Evolutionary conservation across 2,888 invertebrate species (phyloP).

Genomic region (Drosophila siamana): DNA sequence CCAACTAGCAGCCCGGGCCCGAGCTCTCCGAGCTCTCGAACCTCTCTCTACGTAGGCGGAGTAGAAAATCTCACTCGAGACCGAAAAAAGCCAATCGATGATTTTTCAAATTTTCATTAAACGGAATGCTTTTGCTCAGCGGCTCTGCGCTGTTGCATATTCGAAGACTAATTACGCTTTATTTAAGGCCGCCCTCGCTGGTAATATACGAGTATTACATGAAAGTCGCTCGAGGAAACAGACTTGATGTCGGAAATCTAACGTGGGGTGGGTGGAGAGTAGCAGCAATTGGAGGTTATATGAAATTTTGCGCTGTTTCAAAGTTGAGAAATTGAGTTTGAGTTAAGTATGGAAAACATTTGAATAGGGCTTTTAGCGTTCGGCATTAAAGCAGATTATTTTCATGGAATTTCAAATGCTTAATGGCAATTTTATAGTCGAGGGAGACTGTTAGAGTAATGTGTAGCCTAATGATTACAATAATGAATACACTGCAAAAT

Average conservation of each 20-base stretch:
- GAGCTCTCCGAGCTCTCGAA: background rate
- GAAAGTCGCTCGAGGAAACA: background rate
- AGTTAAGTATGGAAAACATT: conserved; percentile 4
- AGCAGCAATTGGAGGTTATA: background rate
- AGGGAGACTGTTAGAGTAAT: background rate
- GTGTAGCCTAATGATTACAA: background rate
- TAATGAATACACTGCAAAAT: background rate
- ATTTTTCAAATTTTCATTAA: conserved; percentile 62
- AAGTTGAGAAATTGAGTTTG: conserved; percentile 10
- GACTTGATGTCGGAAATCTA: background rate
- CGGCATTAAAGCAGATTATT: background rate
- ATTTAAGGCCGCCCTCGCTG: conserved; percentile 47
- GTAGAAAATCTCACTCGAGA: conserved; percentile 1
- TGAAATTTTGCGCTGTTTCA: background rate
- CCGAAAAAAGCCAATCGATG: conserved; percentile 52
- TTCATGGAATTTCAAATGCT: conserved; percentile 6
- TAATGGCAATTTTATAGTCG: background rate
- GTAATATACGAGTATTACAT: background rate
- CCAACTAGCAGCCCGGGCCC: conserved; percentile 4
- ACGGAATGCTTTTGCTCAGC: conserved; percentile 48
- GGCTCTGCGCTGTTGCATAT: conserved; percentile 56
- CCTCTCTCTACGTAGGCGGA: background rate
- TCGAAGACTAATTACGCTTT: conserved; percentile 64
- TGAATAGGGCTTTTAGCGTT: background rate
- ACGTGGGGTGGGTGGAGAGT: background rate